These are phyloP conservation scores for Ispidina lecontei DNA, from an alignment of 2,797 vertebrate genomes.

Conservation along the genomic window DNA sequence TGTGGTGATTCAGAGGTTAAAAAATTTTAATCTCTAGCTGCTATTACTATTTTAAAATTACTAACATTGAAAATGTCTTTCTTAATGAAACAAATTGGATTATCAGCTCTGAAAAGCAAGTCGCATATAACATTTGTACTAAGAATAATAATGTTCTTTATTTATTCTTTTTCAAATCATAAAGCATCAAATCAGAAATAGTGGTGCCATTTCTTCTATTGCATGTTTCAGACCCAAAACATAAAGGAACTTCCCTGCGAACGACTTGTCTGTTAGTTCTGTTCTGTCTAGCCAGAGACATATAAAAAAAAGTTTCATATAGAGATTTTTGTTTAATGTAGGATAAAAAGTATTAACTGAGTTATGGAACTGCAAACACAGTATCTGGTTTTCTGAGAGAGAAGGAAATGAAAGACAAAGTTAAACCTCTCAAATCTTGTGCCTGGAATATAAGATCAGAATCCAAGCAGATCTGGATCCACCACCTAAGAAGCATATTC, in stretches of 20 bases:
- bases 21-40: background rate
- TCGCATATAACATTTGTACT: background rate
- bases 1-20: background rate
- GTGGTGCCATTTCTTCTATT: background rate
- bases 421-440: background rate
- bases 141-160: background rate
- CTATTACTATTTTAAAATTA: background rate
- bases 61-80: background rate
- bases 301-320: no score
- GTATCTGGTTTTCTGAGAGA: background rate
- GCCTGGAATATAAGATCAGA: background rate
- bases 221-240: background rate
- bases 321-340: background rate
- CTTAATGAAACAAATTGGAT: background rate
- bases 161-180: background rate
- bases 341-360: background rate
- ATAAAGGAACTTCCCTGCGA: background rate
- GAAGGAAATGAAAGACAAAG: background rate
- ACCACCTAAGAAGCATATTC: background rate
- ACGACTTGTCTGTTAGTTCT: background rate
- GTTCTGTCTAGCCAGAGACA: background rate
- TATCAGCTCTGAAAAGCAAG: background rate
- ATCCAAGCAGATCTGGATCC: background rate
- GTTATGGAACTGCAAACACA: background rate
- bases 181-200: background rate